phyloP scores from a whole-genome alignment of 2,113 vertebrate species.

The Mirounga angustirostris region DNA sequence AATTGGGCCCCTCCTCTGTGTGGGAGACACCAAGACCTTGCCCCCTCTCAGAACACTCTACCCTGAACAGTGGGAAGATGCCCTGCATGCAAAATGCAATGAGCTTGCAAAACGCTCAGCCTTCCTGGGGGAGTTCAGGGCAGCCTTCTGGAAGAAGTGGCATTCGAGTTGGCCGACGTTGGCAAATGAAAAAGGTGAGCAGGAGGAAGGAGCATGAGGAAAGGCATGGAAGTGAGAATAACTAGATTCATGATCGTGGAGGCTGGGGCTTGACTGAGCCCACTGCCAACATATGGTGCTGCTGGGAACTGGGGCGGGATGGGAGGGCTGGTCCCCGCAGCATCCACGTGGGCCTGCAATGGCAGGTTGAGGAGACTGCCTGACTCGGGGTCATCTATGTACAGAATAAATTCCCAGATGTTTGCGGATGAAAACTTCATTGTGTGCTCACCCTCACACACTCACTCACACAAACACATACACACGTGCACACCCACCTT shows the following conservation, averaged over 20 bases:
- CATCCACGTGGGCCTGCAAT: background rate
- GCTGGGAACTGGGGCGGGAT: background rate
- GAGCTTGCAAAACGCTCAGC: background rate
- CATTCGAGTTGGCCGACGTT: background rate
- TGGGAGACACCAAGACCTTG: background rate
- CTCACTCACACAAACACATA: no score
- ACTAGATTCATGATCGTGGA: background rate
- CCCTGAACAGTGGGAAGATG: no score
- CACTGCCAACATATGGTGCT: background rate
- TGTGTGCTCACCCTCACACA: fast-evolving
- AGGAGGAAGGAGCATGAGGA: background rate
- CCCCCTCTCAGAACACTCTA: background rate
- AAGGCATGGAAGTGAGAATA: background rate
- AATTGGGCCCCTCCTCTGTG: no score
- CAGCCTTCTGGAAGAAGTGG: background rate
- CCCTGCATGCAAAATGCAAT: fast-evolving
- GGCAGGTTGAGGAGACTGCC: background rate
- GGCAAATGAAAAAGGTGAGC: background rate
- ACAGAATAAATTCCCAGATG: background rate
- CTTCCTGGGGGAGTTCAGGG: background rate
- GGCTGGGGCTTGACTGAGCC: background rate
- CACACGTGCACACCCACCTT: background rate
- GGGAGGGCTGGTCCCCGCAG: background rate
- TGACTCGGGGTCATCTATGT: no score
- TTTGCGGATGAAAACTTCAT: background rate